A percentile compares a stretch with the other conserved stretches of the same genome.
phyloP scores from a whole-genome alignment of 2,888 invertebrate species.

The Nymphalis c-album region DNA sequence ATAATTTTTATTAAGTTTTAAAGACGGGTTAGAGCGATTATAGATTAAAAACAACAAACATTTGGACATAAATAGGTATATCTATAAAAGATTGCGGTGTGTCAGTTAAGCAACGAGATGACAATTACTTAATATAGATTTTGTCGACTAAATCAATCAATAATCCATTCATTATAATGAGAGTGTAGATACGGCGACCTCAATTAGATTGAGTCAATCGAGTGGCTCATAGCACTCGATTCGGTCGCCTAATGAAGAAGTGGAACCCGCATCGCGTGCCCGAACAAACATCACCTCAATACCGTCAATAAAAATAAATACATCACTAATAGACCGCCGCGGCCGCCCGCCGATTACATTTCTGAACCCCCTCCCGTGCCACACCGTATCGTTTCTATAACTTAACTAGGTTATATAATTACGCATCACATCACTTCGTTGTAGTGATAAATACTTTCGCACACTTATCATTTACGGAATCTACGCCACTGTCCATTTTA shows the following conservation, averaged over 20 bases:
- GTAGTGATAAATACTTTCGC: slow-evolving; percentile 82
- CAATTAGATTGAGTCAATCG: slow-evolving; percentile 58
- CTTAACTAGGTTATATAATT: slow-evolving; percentile 78
- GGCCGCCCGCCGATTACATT: slow-evolving; percentile 36
- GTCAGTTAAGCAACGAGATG: background rate
- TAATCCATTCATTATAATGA: slow-evolving; percentile 26
- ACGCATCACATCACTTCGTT: slow-evolving; percentile 77
- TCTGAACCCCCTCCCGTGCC: slow-evolving; percentile 40
- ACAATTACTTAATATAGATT: background rate
- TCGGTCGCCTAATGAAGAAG: slow-evolving; percentile 54
- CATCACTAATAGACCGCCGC: slow-evolving; percentile 56
- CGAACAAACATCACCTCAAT: slow-evolving; percentile 51
- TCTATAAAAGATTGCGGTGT: background rate
- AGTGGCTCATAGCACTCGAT: slow-evolving; percentile 50
- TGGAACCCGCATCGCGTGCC: slow-evolving; percentile 67
- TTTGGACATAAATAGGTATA: too few relatives aligned
- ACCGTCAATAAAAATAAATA: slow-evolving; percentile 72
- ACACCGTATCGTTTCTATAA: slow-evolving; percentile 60
- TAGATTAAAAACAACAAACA: background rate
- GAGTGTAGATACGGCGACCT: slow-evolving; percentile 37
- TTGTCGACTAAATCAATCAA: slow-evolving; percentile 25
- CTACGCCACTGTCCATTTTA: slow-evolving; percentile 82
- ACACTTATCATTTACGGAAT: slow-evolving; percentile 82
- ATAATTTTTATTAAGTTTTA: slow-evolving; percentile 51
- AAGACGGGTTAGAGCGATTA: background rate